Conservation (phyloP, 2,888 invertebrate genomes). For the Troglohyphantes excavatus region DNA sequence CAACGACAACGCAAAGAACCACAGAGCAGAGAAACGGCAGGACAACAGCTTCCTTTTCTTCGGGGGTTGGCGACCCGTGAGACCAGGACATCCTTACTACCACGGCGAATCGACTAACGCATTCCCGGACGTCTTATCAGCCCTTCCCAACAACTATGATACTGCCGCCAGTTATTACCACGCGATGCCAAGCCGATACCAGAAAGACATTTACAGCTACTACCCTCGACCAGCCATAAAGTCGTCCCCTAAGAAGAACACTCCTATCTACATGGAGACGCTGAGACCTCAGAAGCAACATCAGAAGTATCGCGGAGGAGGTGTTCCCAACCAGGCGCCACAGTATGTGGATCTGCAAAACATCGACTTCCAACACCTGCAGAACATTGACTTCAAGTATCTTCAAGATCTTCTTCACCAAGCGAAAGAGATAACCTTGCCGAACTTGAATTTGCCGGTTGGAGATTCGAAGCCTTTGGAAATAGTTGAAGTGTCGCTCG, state of each 20-base stretch:
- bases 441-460: constrained; percentile 30
- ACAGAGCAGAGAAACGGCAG: constrained; percentile 55
- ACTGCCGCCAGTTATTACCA: constrained; percentile 50
- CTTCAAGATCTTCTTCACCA: constrained; percentile 49
- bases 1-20: constrained; percentile 60
- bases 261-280: constrained; percentile 65
- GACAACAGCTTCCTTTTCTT: constrained; percentile 71
- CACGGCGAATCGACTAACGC: constrained; percentile 24
- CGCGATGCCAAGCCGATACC: constrained; percentile 42
- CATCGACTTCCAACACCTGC: constrained; percentile 46
- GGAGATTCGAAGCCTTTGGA: constrained; percentile 49
- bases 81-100: not conserved
- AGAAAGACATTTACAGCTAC: constrained; percentile 73
- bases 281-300: constrained; percentile 32
- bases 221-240: constrained; percentile 73
- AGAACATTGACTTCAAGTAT: constrained; percentile 7
- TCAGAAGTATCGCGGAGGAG: not conserved
- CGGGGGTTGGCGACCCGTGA: constrained; percentile 71
- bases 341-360: constrained; percentile 52
- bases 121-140: constrained; percentile 62
- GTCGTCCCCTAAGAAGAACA: constrained; percentile 53
- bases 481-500: constrained; percentile 45
- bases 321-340: not conserved
- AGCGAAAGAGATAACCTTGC: constrained; percentile 44
- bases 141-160: constrained; percentile 48